Percentiles rank a stretch among this genome's conserved stretches.
These are phyloP conservation scores for Cheilosia impressa DNA, from an alignment of 2,888 invertebrate genomes.

Conservation along the genomic window DNA sequence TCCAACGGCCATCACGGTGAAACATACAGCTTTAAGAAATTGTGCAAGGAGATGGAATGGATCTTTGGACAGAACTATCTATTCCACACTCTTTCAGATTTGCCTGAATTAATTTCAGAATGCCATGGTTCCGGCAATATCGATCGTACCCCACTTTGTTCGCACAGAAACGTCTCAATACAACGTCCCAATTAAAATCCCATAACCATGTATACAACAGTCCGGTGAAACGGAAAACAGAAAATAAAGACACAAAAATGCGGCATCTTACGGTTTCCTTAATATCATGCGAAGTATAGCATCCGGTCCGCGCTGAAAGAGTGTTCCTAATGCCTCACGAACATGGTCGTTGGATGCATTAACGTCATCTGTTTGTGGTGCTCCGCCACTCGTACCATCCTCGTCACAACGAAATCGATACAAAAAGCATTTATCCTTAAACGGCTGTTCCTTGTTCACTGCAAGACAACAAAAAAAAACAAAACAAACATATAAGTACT, in stretches of 20 bases:
- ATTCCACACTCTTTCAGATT: too few species aligned
- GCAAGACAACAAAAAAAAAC: constrained; percentile 33
- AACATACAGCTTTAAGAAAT: too few species aligned
- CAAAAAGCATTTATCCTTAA: constrained; percentile 92
- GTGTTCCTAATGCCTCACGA: constrained; percentile 87
- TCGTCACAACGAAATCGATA: constrained; percentile 92
- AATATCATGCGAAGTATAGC: constrained; percentile 92
- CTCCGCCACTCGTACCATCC: constrained; percentile 85
- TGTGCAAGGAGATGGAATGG: too few species aligned
- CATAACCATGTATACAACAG: neutral
- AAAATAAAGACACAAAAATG: constrained; percentile 47
- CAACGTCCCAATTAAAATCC: constrained; percentile 10
- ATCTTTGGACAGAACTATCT: too few species aligned
- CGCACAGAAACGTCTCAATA: neutral
- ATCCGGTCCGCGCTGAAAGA: constrained; percentile 90
- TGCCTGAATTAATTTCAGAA: too few species aligned
- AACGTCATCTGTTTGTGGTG: constrained; percentile 86
- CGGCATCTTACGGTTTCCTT: constrained; percentile 88
- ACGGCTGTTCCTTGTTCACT: constrained; percentile 91
- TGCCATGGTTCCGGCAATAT: too few species aligned
- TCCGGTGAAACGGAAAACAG: neutral
- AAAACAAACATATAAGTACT: neutral
- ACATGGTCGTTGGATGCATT: constrained; percentile 88
- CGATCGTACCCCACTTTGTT: too few species aligned
- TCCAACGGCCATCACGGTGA: too few species aligned